phyloP scores from a whole-genome alignment of 30 jellyfish, hydroid and myxozoan species.

The Cassiopea andromeda region DNA sequence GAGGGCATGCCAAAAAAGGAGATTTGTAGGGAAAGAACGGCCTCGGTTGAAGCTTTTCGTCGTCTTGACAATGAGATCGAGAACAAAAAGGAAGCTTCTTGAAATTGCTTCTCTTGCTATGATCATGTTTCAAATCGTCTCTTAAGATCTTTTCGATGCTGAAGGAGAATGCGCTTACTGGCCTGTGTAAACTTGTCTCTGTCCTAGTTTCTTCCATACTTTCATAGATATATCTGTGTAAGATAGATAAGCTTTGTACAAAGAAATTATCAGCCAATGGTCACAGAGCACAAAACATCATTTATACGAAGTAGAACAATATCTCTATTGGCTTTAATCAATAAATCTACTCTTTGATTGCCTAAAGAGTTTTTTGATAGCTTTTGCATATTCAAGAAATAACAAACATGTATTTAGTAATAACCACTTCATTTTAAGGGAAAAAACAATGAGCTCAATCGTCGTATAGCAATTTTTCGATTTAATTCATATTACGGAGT shows the following conservation, averaged over 20 bases:
- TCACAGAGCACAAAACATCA: background rate
- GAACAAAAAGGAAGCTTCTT: constrained; percentile 3
- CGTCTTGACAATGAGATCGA: background rate
- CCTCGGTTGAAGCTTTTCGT: background rate
- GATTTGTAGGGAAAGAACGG: background rate
- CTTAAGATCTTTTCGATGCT: constrained; percentile 61
- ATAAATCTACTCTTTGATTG: background rate
- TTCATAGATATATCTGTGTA: background rate
- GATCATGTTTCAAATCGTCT: constrained; percentile 3
- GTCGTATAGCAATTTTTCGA: no score
- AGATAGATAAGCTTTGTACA: background rate
- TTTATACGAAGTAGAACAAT: background rate
- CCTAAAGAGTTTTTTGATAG: no score
- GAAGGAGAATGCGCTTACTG: constrained; percentile 37
- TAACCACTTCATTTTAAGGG: no score
- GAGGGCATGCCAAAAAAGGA: constrained; percentile 35
- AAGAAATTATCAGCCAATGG: background rate
- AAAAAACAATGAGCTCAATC: no score
- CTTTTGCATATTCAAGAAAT: no score
- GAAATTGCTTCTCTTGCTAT: background rate
- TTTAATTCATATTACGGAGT: no score
- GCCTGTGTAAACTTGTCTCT: constrained; percentile 1
- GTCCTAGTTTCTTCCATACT: background rate
- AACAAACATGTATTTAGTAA: no score
- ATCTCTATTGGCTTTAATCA: background rate